Percentiles rank a stretch among this genome's conserved stretches.
These are phyloP conservation scores for Allacma fusca DNA, from an alignment of 2,888 invertebrate genomes.

Conservation along the genomic window DNA sequence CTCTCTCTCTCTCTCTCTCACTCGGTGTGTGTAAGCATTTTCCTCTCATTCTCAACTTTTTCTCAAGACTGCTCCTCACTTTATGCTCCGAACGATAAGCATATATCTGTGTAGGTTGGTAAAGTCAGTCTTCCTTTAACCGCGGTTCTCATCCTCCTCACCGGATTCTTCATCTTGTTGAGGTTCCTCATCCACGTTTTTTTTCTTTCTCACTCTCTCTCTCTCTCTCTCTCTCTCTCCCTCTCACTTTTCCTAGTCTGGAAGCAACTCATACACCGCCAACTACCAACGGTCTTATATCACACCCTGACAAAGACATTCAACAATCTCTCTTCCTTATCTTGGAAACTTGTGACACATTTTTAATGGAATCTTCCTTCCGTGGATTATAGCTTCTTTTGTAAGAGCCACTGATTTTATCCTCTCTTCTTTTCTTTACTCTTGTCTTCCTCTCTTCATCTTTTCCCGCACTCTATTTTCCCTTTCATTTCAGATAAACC, in stretches of 20 bases:
- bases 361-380: slow-evolving; percentile 54
- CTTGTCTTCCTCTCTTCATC: slow-evolving; percentile 41
- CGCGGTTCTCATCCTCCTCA: slow-evolving; percentile 28
- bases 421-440: slow-evolving; percentile 34
- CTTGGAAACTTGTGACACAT: slow-evolving; percentile 55
- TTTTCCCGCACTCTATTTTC: slow-evolving; percentile 46
- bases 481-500: slow-evolving; percentile 48
- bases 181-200: slow-evolving; percentile 9
- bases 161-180: slow-evolving; percentile 20
- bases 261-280: slow-evolving; percentile 24
- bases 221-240: slow-evolving; percentile 28
- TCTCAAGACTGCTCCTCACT: slow-evolving; percentile 7
- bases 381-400: slow-evolving; percentile 46
- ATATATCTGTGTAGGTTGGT: background rate
- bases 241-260: slow-evolving; percentile 19
- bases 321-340: slow-evolving; percentile 54
- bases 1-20: slow-evolving; percentile 11
- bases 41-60: slow-evolving; percentile 22
- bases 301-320: slow-evolving; percentile 46
- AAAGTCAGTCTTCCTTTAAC: slow-evolving; percentile 1
- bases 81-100: background rate
- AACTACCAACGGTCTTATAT: slow-evolving; percentile 35
- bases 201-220: background rate
- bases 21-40: slow-evolving; percentile 12
- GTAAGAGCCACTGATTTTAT: slow-evolving; percentile 41